These are phyloP conservation scores for Sorex maritimensis DNA, from an alignment of 2,797 vertebrate genomes.

Conservation along the genomic window DNA sequence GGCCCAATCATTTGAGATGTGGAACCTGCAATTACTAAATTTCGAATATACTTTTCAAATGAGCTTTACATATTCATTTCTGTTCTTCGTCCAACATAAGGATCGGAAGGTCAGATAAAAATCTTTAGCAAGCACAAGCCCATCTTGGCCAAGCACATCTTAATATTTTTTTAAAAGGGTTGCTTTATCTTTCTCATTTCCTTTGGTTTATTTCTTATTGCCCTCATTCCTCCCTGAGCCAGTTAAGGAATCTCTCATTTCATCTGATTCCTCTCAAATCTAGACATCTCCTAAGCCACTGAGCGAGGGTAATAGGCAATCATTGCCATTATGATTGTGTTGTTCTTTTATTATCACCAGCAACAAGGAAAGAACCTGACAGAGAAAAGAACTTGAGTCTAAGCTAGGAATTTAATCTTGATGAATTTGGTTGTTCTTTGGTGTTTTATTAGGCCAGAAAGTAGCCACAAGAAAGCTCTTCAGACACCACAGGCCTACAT, in stretches of 20 bases:
- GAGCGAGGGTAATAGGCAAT: neutral
- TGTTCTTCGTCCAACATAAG: slow-evolving; percentile 42
- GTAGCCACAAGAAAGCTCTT: neutral
- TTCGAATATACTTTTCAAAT: slow-evolving; percentile 17
- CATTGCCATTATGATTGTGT: neutral
- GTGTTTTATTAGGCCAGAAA: neutral
- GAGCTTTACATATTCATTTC: neutral
- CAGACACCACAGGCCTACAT: neutral
- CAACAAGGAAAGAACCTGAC: neutral
- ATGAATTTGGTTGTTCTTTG: neutral
- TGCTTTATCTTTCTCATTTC: slow-evolving; percentile 24
- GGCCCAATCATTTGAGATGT: neutral
- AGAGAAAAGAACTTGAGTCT: neutral
- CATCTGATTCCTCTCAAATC: neutral
- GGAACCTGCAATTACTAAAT: neutral
- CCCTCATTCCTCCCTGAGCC: neutral
- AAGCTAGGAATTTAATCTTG: neutral
- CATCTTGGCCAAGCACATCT: slow-evolving; percentile 18
- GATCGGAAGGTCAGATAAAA: neutral
- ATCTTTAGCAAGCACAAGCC: slow-evolving; percentile 26
- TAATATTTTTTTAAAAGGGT: neutral
- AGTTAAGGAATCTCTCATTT: neutral
- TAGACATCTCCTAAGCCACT: neutral
- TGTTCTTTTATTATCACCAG: slow-evolving; percentile 1
- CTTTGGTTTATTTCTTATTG: neutral